Evolutionary conservation across 2,113 vertebrate genomes (phyloP).

Genomic region (Petaurus breviceps): DNA sequence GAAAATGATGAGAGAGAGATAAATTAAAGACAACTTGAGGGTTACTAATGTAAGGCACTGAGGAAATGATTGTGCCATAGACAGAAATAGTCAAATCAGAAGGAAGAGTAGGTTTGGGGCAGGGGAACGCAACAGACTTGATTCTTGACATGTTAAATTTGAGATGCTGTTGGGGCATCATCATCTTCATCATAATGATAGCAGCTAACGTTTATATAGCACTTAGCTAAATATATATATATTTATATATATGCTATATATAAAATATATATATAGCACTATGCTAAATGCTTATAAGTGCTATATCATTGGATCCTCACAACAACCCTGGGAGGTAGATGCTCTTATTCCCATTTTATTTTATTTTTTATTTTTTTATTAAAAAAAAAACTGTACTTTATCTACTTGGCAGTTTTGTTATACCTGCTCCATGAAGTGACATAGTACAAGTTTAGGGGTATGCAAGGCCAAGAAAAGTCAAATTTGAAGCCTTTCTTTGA

Average conservation of each 20-base stretch:
- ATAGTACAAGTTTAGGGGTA: neutral
- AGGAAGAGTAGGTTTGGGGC: neutral
- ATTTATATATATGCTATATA: too few relatives aligned
- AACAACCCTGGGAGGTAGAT: too few relatives aligned
- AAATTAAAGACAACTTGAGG: neutral
- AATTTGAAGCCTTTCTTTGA: neutral
- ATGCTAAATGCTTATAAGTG: neutral
- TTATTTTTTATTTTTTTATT: too few relatives aligned
- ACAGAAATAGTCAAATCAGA: neutral
- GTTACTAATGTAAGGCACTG: neutral
- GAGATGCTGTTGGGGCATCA: neutral
- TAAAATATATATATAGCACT: neutral
- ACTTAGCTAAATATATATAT: too few relatives aligned
- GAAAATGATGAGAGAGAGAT: neutral
- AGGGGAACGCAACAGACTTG: neutral
- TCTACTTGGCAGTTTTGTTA: neutral
- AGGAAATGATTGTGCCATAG: neutral
- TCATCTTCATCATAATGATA: neutral
- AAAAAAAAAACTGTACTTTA: neutral
- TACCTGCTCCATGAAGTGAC: neutral
- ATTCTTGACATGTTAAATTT: neutral
- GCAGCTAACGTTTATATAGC: neutral
- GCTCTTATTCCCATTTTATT: neutral
- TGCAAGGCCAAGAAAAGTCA: neutral
- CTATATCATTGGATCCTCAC: neutral